A percentile compares a stretch with the other conserved stretches of the same genome.
Conservation (phyloP, 2,797 vertebrate species). For the Allobates femoralis region DNA sequence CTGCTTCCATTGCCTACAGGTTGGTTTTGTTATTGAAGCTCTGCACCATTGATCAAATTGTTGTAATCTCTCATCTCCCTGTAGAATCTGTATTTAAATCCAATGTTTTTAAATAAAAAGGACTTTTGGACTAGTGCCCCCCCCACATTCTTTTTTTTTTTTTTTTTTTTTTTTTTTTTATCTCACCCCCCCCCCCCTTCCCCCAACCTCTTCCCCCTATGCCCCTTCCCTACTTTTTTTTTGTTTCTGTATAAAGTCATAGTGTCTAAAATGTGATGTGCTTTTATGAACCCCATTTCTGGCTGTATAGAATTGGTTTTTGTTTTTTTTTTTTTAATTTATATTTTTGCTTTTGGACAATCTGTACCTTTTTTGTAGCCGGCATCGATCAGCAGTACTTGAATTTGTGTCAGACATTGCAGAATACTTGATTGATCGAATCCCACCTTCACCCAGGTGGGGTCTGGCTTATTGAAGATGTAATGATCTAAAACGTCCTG, state of each 20-base stretch:
- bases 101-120: too few relatives aligned
- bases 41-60: not conserved
- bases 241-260: conserved; percentile 54
- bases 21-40: not conserved
- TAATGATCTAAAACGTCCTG: not conserved
- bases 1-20: not conserved
- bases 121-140: too few relatives aligned
- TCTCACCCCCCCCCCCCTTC: conserved; percentile 42
- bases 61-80: not conserved
- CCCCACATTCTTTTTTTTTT: not conserved
- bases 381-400: conserved; percentile 75
- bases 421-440: conserved; percentile 2
- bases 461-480: not conserved
- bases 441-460: not conserved
- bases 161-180: conserved; percentile 63
- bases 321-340: too few relatives aligned
- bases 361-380: conserved; percentile 81
- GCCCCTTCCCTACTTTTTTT: not conserved
- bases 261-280: conserved; percentile 68
- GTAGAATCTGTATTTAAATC: not conserved
- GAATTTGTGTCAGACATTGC: conserved; percentile 73
- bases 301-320: conserved; percentile 68
- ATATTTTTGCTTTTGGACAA: conserved; percentile 92
- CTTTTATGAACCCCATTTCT: conserved; percentile 26
- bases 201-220: too few relatives aligned